These are phyloP conservation scores for pig (Sus scrofa) DNA, from an alignment of 2,113 vertebrate genomes.

Conservation along the genomic window DNA sequence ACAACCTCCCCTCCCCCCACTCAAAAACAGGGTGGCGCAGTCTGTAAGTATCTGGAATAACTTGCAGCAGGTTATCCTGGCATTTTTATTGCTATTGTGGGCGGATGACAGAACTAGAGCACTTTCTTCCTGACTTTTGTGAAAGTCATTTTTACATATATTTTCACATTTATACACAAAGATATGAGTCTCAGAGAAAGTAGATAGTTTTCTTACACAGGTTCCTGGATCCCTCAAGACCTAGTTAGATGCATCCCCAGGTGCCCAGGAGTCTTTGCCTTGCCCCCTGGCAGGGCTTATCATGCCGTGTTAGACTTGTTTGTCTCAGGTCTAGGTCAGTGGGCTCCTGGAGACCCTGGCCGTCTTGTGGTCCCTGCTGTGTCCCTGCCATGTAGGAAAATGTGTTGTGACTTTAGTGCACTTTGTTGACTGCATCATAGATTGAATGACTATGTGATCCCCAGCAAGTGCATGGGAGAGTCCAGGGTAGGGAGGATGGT, in stretches of 20 bases:
- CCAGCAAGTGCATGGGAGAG: background rate
- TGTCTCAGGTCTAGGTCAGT: background rate
- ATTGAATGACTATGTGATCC: background rate
- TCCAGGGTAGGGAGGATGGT: background rate
- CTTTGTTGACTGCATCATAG: background rate
- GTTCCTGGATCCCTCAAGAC: background rate
- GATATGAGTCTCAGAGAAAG: background rate
- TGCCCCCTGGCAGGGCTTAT: background rate
- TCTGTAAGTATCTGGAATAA: background rate
- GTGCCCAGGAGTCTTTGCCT: background rate
- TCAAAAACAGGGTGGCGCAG: accelerated
- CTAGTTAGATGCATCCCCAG: accelerated
- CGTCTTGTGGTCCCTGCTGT: background rate
- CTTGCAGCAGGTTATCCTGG: accelerated
- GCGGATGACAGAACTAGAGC: background rate
- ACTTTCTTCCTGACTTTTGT: background rate
- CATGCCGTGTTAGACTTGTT: accelerated
- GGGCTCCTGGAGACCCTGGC: background rate
- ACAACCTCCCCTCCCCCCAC: accelerated
- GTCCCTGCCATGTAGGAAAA: too few relatives aligned
- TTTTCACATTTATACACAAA: background rate
- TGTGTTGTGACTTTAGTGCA: background rate
- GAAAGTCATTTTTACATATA: background rate
- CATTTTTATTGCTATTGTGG: background rate
- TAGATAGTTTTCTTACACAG: too few relatives aligned